Conservation (phyloP, 35 echinoderm and acorn worm genomes). For the Holothuria glaberrima region DNA sequence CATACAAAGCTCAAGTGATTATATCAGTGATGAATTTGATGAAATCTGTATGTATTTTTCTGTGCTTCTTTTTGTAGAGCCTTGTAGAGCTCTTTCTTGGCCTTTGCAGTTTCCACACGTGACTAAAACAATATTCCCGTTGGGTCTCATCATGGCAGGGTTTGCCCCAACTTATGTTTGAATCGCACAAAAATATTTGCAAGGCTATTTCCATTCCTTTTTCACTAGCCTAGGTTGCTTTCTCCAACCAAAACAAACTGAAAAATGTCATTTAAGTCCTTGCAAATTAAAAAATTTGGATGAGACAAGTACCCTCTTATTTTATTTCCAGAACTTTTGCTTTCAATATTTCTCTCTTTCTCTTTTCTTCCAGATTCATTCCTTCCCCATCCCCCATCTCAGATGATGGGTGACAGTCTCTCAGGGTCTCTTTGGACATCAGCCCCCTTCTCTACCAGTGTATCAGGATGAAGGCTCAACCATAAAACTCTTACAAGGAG, state of each 20-base stretch:
- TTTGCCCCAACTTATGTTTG: too few relatives aligned
- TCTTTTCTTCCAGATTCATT: slow-evolving; percentile 38
- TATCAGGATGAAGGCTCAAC: slow-evolving; percentile 50
- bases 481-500: slow-evolving; percentile 32
- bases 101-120: too few relatives aligned
- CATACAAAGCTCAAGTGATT: too few relatives aligned
- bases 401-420: background rate
- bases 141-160: too few relatives aligned
- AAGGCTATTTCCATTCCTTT: too few relatives aligned
- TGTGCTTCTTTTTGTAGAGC: too few relatives aligned
- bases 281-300: background rate
- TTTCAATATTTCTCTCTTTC: background rate
- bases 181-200: too few relatives aligned
- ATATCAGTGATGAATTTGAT: too few relatives aligned
- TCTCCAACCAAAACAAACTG: background rate
- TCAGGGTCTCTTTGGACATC: slow-evolving; percentile 1
- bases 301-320: background rate
- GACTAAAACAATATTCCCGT: too few relatives aligned
- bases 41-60: too few relatives aligned
- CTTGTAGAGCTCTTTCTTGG: too few relatives aligned
- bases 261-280: background rate
- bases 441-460: slow-evolving; percentile 30
- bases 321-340: background rate
- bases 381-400: background rate
- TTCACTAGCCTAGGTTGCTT: too few relatives aligned